Conservation (phyloP, 2,888 invertebrate genomes). For the Encarsia formosa region DNA sequence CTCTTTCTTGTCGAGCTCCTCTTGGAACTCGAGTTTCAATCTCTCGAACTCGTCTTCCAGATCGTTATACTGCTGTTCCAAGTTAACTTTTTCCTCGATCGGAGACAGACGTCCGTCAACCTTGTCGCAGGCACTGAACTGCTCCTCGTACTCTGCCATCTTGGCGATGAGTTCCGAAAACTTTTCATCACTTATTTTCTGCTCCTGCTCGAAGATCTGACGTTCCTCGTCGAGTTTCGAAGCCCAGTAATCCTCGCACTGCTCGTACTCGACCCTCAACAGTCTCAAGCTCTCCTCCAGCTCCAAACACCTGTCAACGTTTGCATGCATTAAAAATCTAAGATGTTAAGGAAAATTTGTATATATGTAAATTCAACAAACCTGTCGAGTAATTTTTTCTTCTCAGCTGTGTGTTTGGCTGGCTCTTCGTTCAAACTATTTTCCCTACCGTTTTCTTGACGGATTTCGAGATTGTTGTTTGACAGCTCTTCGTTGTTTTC, state of each 20-base stretch:
- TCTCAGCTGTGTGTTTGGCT: constrained; percentile 47
- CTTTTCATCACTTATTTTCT: constrained; percentile 71
- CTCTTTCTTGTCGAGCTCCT: constrained; percentile 56
- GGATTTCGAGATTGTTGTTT: constrained; percentile 13
- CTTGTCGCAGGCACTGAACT: constrained; percentile 58
- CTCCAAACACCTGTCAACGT: constrained; percentile 59
- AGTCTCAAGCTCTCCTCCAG: constrained; percentile 72
- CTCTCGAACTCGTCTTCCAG: constrained; percentile 67
- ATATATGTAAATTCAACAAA: not conserved
- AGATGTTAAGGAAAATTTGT: not conserved
- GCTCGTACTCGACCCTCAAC: constrained; percentile 73
- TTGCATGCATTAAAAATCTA: too few species aligned
- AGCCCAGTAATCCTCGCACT: constrained; percentile 84
- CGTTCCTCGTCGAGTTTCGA: constrained; percentile 75
- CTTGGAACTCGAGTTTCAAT: constrained; percentile 55
- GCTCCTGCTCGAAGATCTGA: constrained; percentile 69
- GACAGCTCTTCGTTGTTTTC: not conserved
- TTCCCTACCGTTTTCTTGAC: not conserved
- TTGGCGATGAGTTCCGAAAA: constrained; percentile 69
- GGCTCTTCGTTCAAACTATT: constrained; percentile 42
- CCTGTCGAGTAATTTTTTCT: constrained; percentile 44
- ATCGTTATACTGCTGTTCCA: constrained; percentile 69
- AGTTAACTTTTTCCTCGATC: constrained; percentile 70
- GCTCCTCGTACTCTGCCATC: constrained; percentile 77
- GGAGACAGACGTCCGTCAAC: constrained; percentile 61